These are phyloP conservation scores for Aphidius gifuensis DNA, from an alignment of 1,140 invertebrate species.

Conservation along the genomic window DNA sequence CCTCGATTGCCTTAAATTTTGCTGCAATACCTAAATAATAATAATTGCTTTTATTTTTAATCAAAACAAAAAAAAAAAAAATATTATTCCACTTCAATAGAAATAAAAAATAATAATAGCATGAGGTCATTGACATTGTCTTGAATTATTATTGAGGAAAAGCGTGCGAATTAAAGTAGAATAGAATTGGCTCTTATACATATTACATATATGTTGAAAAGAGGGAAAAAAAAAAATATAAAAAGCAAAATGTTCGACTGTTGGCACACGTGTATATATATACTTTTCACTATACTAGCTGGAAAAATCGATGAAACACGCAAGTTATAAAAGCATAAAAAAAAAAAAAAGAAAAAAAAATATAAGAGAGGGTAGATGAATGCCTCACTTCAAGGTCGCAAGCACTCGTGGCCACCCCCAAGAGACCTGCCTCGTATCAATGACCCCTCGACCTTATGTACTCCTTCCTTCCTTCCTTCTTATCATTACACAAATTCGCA, in stretches of 20 bases:
- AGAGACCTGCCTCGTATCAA: constrained; percentile 39
- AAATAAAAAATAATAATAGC: not conserved
- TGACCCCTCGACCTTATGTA: constrained; percentile 44
- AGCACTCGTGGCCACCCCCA: constrained; percentile 29
- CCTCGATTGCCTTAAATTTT: constrained; percentile 26
- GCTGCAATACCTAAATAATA: constrained; percentile 26
- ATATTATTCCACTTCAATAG: not conserved
- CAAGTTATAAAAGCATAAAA: no score
- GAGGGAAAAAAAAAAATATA: no score
- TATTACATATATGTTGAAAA: no score
- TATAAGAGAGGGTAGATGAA: no score
- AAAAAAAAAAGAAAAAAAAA: not conserved
- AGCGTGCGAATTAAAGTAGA: no score
- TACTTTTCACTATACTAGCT: no score
- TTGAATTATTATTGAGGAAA: no score
- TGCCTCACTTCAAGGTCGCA: constrained; percentile 43
- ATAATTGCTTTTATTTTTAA: not conserved
- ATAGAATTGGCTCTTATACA: no score
- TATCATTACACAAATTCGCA: constrained; percentile 29
- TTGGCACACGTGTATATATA: no score
- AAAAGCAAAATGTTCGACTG: no score
- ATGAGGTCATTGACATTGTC: not conserved
- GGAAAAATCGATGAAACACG: no score
- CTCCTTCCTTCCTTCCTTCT: not conserved
- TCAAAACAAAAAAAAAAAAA: constrained; percentile 7